phyloP scores from a whole-genome alignment of 92 coral and sea anemone species.

The Ricordea florida region DNA sequence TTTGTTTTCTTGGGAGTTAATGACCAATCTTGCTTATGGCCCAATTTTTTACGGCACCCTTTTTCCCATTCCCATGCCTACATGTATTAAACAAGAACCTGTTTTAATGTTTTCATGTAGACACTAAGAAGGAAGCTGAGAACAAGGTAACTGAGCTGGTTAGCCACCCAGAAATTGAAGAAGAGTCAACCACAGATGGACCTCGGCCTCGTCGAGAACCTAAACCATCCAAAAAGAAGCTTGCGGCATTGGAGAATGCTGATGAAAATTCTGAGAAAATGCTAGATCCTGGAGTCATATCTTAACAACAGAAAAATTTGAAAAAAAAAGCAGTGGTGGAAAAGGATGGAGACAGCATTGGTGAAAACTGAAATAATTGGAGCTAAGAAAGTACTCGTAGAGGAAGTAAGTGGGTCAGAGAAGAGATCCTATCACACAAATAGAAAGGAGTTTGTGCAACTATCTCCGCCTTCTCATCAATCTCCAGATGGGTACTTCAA shows the following conservation, averaged over 20 bases:
- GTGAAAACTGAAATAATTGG: conserved; percentile 8
- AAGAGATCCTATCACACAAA: no score
- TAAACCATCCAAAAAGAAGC: conserved; percentile 29
- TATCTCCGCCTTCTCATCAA: no score
- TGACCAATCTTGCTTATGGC: no score
- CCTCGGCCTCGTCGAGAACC: conserved; percentile 17
- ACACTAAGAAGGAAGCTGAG: conserved; percentile 26
- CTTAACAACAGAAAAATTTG: neutral
- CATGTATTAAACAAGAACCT: neutral
- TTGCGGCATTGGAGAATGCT: conserved; percentile 11
- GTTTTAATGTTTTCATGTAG: conserved; percentile 15
- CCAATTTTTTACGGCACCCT: no score
- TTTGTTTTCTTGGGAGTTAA: neutral
- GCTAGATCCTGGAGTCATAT: neutral
- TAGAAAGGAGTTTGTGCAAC: no score
- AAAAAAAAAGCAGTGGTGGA: neutral
- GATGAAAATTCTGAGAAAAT: neutral
- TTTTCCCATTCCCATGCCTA: no score
- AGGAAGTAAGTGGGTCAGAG: no score
- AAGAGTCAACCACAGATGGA: conserved; percentile 13
- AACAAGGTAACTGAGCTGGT: conserved; percentile 17
- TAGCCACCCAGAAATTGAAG: neutral
- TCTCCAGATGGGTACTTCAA: no score
- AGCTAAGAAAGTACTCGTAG: neutral
- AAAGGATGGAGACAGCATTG: neutral